Base-by-base conservation (phyloP, 2,113 vertebrate species). In the Dendropsophus ebraccatus region DNA sequence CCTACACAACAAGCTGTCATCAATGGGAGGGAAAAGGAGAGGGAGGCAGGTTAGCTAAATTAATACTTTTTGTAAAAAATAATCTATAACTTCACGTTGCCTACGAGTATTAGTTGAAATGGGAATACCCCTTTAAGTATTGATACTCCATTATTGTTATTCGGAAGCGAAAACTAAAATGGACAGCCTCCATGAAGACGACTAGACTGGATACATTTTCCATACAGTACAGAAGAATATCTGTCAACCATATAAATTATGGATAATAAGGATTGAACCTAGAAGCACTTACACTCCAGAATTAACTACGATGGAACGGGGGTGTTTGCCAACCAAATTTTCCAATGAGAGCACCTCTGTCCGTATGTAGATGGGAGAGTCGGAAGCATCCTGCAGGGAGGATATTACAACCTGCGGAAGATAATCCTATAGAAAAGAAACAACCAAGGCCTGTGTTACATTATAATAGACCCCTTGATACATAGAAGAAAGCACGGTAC, bases 281-380 rank as follows among this genome's bases (percentile, higher is more conserved):
- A 54, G 1, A 0, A 23, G n/a, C 35, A 93, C 94, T 85, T 89
- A 97, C 96, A 94, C 94, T 92, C 96, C 96, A 23, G 95, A 93
- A 85, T 89, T 93, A 87, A 97, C 94, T 45, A 79, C 88, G 82
- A 96, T 88, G 1, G 91, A 91, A 70, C 90, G 87, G 50, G 89
- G 91, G 83, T 92, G 92, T 41, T 92, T 91, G 45, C 93, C 74
- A 87, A 92, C 92, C 76, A 93, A 78, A 19, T 92, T 90, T 85
- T 94, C 94, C 81, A 95, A 89, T 84, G 90, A 91, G 73, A 93
- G 88, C 84, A 90, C 81, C 11, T 93, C 93, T 69, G 58, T 85
- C 62, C 92, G 91, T 56, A 96, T 88, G 84, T 82, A 89, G 86
- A 94, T 16, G 3, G 92, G 90, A 77, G 82, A 70, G 65, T 82